These are phyloP conservation scores for Muscina levida DNA, from an alignment of 2,888 invertebrate genomes.

Conservation along the genomic window DNA sequence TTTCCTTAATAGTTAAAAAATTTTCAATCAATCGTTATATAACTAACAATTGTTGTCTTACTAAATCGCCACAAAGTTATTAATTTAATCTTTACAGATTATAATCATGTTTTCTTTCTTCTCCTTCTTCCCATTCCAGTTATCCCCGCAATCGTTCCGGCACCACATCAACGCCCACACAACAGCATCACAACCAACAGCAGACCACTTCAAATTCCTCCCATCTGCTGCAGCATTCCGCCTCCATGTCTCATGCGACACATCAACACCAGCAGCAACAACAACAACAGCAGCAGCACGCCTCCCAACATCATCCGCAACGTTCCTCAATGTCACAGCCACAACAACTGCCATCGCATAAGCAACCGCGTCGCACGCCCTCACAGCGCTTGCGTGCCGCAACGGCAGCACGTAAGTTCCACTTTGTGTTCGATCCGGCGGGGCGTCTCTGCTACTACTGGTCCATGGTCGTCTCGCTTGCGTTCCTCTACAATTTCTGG, in stretches of 20 bases:
- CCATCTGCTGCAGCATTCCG: conserved; percentile 67
- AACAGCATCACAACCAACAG: conserved; percentile 71
- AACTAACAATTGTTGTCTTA: too few species aligned
- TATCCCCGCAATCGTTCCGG: conserved; percentile 74
- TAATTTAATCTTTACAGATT: too few species aligned
- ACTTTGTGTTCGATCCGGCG: conserved; percentile 99
- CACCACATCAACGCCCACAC: conserved; percentile 68
- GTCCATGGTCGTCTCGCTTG: conserved; percentile 97
- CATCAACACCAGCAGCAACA: conserved; percentile 71
- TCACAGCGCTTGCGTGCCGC: conserved; percentile 77
- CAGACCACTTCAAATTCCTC: conserved; percentile 43
- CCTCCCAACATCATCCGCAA: conserved; percentile 63
- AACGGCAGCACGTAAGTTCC: conserved; percentile 84
- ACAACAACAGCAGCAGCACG: conserved; percentile 59
- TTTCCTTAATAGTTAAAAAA: too few species aligned
- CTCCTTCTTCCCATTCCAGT: conserved; percentile 62
- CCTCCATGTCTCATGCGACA: conserved; percentile 67
- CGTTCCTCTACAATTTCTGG: conserved; percentile 98
- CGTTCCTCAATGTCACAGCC: conserved; percentile 69
- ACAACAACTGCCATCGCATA: conserved; percentile 66
- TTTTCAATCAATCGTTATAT: too few species aligned
- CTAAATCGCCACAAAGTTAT: too few species aligned
- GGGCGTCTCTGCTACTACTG: conserved; percentile 97
- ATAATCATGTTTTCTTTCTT: too few species aligned
- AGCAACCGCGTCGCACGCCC: conserved; percentile 75